Conservation (phyloP, 2,113 vertebrate species). For the Hoplias malabaricus region DNA sequence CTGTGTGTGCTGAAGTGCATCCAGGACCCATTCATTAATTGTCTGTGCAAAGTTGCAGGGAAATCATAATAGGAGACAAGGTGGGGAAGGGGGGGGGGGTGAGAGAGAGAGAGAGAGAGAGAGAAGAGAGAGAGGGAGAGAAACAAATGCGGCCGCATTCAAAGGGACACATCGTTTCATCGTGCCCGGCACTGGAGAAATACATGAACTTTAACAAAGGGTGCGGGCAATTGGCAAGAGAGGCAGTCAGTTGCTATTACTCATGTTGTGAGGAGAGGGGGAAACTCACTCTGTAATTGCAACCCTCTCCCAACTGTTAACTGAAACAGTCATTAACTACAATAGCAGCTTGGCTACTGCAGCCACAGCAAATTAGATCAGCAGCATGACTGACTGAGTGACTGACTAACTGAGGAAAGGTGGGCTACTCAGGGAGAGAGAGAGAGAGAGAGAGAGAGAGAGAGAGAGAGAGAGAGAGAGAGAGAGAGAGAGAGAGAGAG, state of each 20-base stretch:
- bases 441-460: neutral
- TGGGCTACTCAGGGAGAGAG: constrained; percentile 26
- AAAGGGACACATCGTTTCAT: constrained; percentile 75
- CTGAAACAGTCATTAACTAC: constrained; percentile 81
- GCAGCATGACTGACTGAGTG: constrained; percentile 64
- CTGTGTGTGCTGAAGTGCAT: constrained; percentile 64
- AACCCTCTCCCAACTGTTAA: constrained; percentile 77
- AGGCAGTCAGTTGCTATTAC: constrained; percentile 71
- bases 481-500: neutral
- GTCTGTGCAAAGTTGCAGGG: constrained; percentile 75
- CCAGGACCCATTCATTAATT: constrained; percentile 77
- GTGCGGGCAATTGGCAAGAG: constrained; percentile 74
- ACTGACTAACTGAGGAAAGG: constrained; percentile 51
- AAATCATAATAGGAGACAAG: constrained; percentile 76
- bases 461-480: neutral
- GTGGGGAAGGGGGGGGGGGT: constrained; percentile 62
- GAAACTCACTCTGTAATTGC: constrained; percentile 74
- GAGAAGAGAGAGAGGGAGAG: constrained; percentile 44
- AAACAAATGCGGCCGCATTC: constrained; percentile 72
- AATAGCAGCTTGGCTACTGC: constrained; percentile 77
- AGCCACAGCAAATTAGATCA: constrained; percentile 79
- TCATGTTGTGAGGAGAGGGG: constrained; percentile 64
- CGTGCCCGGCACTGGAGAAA: constrained; percentile 71
- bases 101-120: constrained; percentile 53
- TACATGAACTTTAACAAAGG: constrained; percentile 78